Conservation (phyloP, 1,140 invertebrate genomes). For the Uloborus diversus region DNA sequence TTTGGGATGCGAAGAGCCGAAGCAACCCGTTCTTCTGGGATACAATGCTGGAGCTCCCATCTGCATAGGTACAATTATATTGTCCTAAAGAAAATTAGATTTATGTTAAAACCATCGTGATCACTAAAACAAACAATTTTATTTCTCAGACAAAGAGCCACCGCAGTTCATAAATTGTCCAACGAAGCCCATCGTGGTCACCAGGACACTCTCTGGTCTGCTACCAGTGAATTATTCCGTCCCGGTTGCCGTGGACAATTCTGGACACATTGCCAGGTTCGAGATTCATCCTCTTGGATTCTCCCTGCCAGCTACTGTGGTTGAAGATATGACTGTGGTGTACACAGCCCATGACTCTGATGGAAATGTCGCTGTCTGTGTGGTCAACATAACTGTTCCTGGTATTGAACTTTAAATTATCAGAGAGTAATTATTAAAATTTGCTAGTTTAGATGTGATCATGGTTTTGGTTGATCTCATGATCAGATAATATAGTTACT, state of each 20-base stretch:
- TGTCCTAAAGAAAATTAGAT: too few relatives aligned
- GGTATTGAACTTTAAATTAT: constrained; percentile 65
- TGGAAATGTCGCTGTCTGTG: constrained; percentile 95
- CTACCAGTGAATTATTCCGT: constrained; percentile 91
- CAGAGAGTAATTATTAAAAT: not conserved
- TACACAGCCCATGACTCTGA: constrained; percentile 97
- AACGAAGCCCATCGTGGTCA: constrained; percentile 87
- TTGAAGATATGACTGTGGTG: constrained; percentile 91
- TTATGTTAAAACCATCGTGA: not conserved
- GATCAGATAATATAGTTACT: too few relatives aligned
- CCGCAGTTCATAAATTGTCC: constrained; percentile 97
- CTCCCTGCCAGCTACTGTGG: constrained; percentile 85
- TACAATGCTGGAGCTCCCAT: constrained; percentile 94
- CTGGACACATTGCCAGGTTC: constrained; percentile 88
- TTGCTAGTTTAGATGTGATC: not conserved
- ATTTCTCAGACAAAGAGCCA: constrained; percentile 86
- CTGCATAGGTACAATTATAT: constrained; percentile 85
- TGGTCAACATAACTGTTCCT: constrained; percentile 93
- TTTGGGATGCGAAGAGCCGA: constrained; percentile 89
- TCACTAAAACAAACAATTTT: not conserved
- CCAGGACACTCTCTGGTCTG: constrained; percentile 84
- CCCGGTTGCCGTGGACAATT: constrained; percentile 91
- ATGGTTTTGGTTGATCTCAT: too few relatives aligned
- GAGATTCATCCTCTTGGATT: constrained; percentile 92
- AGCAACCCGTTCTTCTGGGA: constrained; percentile 78